Conservation (phyloP, 2,888 invertebrate species). For the Ferrisia virgata region DNA sequence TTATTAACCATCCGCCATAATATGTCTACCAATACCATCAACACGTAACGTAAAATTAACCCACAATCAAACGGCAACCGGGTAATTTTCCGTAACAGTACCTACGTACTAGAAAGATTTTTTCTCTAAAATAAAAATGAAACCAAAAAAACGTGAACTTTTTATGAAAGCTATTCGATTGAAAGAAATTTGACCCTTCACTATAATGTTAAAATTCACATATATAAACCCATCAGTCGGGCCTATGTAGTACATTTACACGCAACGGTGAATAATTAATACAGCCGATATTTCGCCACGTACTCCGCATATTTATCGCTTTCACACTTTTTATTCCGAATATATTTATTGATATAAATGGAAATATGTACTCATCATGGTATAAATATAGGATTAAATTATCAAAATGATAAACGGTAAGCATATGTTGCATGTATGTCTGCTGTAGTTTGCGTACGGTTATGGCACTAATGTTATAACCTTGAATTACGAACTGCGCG, state of each 20-base stretch:
- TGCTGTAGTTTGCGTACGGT: background rate
- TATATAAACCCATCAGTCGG: too few species aligned
- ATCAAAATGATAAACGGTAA: background rate
- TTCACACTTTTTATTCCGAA: background rate
- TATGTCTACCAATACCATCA: background rate
- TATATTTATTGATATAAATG: background rate
- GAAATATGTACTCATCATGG: background rate
- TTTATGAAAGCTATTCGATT: too few species aligned
- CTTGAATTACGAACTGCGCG: background rate
- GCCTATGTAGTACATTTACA: background rate
- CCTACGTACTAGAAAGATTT: background rate
- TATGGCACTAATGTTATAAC: background rate
- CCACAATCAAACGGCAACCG: background rate
- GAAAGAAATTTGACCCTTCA: too few species aligned
- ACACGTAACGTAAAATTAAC: background rate
- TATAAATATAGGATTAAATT: background rate
- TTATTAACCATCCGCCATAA: slow-evolving; percentile 1
- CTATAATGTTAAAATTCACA: background rate
- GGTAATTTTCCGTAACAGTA: background rate
- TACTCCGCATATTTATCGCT: background rate
- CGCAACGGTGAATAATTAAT: background rate
- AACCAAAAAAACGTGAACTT: background rate
- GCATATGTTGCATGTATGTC: background rate
- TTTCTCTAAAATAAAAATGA: background rate
- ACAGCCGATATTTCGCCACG: background rate